Evolutionary conservation across 2,797 vertebrate genomes (phyloP).

Genomic region (Lutjanus campechanus): DNA sequence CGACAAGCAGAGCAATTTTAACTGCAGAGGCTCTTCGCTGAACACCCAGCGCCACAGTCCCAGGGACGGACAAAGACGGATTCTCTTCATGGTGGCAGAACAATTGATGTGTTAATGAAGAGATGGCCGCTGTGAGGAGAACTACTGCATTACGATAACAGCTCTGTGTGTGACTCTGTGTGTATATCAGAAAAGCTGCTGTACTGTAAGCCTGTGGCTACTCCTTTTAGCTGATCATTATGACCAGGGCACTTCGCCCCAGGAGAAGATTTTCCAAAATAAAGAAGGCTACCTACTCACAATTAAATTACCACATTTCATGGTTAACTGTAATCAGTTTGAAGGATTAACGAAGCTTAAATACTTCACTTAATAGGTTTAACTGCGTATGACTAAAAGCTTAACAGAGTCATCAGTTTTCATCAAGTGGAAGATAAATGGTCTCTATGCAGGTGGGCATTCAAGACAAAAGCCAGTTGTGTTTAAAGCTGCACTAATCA

Average conservation of each 20-base stretch:
- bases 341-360: slow-evolving; percentile 68
- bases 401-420: slow-evolving; percentile 64
- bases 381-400: slow-evolving; percentile 63
- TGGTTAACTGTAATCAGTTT: slow-evolving; percentile 63
- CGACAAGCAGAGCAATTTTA: slow-evolving; percentile 53
- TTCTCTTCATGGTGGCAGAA: slow-evolving; percentile 41
- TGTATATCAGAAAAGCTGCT: slow-evolving; percentile 7
- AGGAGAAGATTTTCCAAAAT: slow-evolving; percentile 30
- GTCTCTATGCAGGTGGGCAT: slow-evolving; percentile 33
- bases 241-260: slow-evolving; percentile 21
- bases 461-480: slow-evolving; percentile 11
- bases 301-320: slow-evolving; percentile 59
- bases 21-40: slow-evolving; percentile 41
- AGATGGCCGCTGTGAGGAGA: slow-evolving; percentile 50
- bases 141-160: slow-evolving; percentile 22
- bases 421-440: slow-evolving; percentile 48
- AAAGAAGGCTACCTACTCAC: slow-evolving; percentile 34
- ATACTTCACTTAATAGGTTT: slow-evolving; percentile 77
- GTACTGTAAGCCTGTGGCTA: not conserved
- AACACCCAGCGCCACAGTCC: slow-evolving; percentile 33
- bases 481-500: slow-evolving; percentile 10
- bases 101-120: slow-evolving; percentile 61
- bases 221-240: slow-evolving; percentile 7
- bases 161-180: not conserved
- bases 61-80: slow-evolving; percentile 41